phyloP scores from a whole-genome alignment of 2,113 vertebrate genomes.

The Aptenodytes forsteri region DNA sequence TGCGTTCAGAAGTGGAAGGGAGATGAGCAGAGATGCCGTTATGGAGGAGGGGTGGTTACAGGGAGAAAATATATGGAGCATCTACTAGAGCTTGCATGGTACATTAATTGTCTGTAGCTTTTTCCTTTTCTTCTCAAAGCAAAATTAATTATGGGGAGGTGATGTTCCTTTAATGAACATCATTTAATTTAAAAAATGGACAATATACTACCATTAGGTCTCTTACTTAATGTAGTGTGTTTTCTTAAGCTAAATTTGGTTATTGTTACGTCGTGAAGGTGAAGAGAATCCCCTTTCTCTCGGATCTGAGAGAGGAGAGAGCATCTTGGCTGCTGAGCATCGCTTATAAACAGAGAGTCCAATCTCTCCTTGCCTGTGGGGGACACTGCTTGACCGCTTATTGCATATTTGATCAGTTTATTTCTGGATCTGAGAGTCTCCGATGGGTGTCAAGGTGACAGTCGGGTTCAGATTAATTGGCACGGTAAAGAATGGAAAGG shows the following conservation, averaged over 20 bases:
- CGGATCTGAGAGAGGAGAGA: not conserved
- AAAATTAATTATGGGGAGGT: constrained; percentile 70
- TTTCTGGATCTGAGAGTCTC: constrained; percentile 27
- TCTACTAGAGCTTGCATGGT: constrained; percentile 4
- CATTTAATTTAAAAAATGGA: constrained; percentile 71
- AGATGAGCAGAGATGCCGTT: not conserved
- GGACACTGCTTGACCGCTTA: constrained; percentile 67
- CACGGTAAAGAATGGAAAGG: not conserved
- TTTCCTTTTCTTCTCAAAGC: constrained; percentile 57
- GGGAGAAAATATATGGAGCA: constrained; percentile 18
- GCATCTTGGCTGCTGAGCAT: not conserved
- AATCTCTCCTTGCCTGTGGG: constrained; percentile 61
- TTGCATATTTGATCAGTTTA: constrained; percentile 58
- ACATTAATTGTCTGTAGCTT: constrained; percentile 48
- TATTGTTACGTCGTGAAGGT: not conserved
- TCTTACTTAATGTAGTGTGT: constrained; percentile 41
- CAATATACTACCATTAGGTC: constrained; percentile 21
- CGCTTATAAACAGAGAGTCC: not conserved
- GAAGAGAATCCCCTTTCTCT: not conserved
- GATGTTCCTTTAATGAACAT: constrained; percentile 71
- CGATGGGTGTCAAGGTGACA: not conserved
- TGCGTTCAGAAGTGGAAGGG: not conserved
- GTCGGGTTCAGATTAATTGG: not conserved
- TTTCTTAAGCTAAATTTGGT: not conserved
- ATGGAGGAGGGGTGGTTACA: not conserved